These are phyloP conservation scores for Leptocoma aspasia DNA, from an alignment of 2,113 vertebrate genomes.

Conservation along the genomic window DNA sequence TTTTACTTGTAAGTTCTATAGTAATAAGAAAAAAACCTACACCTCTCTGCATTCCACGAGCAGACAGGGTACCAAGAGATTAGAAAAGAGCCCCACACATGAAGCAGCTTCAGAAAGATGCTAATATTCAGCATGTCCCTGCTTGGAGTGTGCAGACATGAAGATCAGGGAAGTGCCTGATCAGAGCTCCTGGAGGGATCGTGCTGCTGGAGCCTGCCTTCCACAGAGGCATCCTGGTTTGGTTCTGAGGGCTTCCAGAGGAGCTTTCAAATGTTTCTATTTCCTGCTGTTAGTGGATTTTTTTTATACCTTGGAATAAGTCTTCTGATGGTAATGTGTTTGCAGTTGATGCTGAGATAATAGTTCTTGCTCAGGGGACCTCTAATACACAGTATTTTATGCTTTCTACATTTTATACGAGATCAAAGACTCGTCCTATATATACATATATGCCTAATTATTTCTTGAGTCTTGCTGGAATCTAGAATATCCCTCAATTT, in stretches of 20 bases:
- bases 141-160: background rate
- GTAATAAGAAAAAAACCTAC: background rate
- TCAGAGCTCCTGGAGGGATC: background rate
- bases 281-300: background rate
- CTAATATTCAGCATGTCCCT: background rate
- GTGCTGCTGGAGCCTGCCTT: background rate
- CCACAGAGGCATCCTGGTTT: background rate
- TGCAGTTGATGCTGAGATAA: background rate
- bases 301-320: background rate
- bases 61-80: background rate
- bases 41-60: background rate
- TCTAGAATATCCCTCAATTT: background rate
- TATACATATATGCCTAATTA: slow-evolving; percentile 1
- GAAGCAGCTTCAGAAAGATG: background rate
- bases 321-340: background rate
- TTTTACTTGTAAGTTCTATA: background rate
- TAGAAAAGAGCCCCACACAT: background rate
- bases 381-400: background rate
- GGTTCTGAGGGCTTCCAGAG: background rate
- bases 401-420: background rate
- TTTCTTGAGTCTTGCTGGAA: slow-evolving; percentile 32
- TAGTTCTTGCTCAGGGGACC: background rate
- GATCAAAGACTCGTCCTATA: background rate
- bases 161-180: background rate
- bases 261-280: background rate